Conservation (phyloP, 2,113 vertebrate genomes). For the Megaleporinus macrocephalus region DNA sequence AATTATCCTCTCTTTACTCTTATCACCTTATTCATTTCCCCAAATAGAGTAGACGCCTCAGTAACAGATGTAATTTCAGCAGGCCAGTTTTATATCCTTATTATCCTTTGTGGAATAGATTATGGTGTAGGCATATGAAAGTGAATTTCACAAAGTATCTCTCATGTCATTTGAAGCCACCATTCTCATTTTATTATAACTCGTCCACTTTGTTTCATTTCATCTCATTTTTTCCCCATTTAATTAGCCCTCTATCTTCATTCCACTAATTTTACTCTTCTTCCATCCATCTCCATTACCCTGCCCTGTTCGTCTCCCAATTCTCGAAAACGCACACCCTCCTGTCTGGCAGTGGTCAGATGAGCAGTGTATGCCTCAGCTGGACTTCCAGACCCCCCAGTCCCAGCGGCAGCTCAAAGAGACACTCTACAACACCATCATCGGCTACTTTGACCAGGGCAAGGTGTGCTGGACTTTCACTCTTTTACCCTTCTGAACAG, state of each 20-base stretch:
- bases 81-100: not conserved
- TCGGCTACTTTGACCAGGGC: slow-evolving; percentile 97
- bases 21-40: not conserved
- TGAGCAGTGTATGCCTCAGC: slow-evolving; percentile 84
- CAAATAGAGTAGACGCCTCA: not conserved
- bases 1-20: not conserved
- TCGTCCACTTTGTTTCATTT: not conserved
- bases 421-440: slow-evolving; percentile 90
- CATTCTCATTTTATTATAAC: not conserved
- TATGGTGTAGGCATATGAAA: not conserved
- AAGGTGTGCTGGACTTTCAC: slow-evolving; percentile 80
- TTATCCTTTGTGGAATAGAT: not conserved
- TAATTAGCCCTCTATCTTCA: not conserved
- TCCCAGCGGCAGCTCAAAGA: slow-evolving; percentile 96
- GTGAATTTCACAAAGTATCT: not conserved
- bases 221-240: not conserved
- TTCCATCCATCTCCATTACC: slow-evolving; percentile 1
- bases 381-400: slow-evolving; percentile 88
- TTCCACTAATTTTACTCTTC: not conserved
- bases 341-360: slow-evolving; percentile 75
- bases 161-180: not conserved
- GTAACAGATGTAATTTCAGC: not conserved
- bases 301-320: not conserved
- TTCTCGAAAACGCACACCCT: not conserved
- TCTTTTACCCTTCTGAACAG: not conserved